Base-by-base conservation (phyloP, 2,888 invertebrate species). In the Steinernema scapterisci region DNA sequence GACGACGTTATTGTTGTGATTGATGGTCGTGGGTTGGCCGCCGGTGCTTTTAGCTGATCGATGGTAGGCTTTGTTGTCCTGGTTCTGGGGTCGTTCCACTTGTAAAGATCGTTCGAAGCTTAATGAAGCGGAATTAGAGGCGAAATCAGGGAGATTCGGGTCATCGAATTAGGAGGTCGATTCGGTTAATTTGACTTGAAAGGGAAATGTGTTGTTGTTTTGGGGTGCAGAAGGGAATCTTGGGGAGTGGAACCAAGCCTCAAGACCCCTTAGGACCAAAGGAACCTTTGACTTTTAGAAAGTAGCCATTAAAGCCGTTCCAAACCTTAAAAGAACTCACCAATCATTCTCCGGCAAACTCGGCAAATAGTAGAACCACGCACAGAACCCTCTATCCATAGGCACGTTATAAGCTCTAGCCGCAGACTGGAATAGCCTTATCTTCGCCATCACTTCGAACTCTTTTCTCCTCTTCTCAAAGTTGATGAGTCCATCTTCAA, bases 381-480 rank as follows among this genome's bases (percentile, higher is more conserved):
- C 91, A 89, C 95, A 94, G 88, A 99, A 97, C 83, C 92, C 91
- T 0, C 92, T 91, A 88, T 97, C 96, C 80, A 92, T 91, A 45
- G 92, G 91, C 79, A 97, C 91, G 87, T 93, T 92, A 88, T 99
- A 99, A 1, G 95, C 94, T 88, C 95, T 95, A 1, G 97, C 96
- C 16, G 97, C 95, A 2, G 93, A 92, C 89, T 99, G 97, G n/a
- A 97, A 91, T 76, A 99, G 90, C 88, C 95, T 93, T 76, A 99
- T 94, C 88, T 91, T 95, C 9, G 97, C 97, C 77, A 99, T 91
- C 27, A 99, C 94, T 90, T 99, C 99, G 89, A 99, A 99, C 89
- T 99, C 97, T 89, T 97, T 97, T 78, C 97, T 91, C 75, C 95
- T 92, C 89, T 99, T 99, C 88, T 99, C 97, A 88, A 99, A 97